Percentiles rank a stretch among this genome's conserved stretches.
Conservation (phyloP, 2,113 vertebrate genomes). For the Chaetodon trifascialis region DNA sequence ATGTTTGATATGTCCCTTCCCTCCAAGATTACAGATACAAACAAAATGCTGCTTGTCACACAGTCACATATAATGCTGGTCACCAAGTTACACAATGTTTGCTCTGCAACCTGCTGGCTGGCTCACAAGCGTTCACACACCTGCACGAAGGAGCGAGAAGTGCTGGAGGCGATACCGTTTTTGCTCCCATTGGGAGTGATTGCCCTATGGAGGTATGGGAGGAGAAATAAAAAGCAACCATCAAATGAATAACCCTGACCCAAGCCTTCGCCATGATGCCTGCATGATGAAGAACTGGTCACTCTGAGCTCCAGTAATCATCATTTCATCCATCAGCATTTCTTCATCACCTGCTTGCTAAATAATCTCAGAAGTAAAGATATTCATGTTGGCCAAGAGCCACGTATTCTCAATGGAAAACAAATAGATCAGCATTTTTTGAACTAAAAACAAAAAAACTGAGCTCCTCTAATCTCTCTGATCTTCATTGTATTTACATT, state of each 20-base stretch:
- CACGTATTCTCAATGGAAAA: not conserved
- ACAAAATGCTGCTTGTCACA: not conserved
- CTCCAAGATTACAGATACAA: no score
- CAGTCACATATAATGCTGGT: not conserved
- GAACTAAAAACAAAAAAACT: no score
- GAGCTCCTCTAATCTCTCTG: not conserved
- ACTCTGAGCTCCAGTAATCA: not conserved
- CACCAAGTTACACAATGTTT: not conserved
- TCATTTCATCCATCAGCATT: not conserved
- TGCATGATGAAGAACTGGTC: not conserved
- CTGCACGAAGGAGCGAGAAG: no score
- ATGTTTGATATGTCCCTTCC: no score
- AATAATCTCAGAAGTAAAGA: conserved; percentile 13
- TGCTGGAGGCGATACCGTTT: not conserved
- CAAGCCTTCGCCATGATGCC: not conserved
- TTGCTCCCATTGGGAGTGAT: not conserved
- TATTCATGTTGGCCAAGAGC: not conserved
- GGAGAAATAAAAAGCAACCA: not conserved
- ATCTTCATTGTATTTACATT: not conserved
- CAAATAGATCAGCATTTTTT: no score
- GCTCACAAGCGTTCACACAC: no score
- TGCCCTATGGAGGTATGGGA: no score
- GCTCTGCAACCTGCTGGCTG: not conserved
- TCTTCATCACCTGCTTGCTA: not conserved
- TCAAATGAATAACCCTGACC: no score